Conservation (phyloP, 2,797 vertebrate genomes). For the Sebastes elongatus region DNA sequence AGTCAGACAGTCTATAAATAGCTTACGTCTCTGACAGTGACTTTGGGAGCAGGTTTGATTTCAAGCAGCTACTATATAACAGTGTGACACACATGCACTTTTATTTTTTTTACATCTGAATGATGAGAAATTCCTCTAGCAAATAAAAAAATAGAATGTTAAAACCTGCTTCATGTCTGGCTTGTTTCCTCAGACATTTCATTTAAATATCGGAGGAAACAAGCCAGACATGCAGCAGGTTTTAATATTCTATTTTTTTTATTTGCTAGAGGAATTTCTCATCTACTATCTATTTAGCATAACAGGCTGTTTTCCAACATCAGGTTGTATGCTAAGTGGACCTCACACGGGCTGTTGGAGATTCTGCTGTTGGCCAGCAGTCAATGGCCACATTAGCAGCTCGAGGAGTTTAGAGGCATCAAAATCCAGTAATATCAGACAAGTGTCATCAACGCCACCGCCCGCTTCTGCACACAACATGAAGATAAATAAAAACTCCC, state of each 20-base stretch:
- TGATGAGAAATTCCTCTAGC: no score
- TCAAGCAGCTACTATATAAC: neutral
- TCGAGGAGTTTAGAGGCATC: neutral
- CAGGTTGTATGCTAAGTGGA: constrained; percentile 32
- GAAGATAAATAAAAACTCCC: neutral
- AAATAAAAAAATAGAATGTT: no score
- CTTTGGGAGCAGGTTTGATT: neutral
- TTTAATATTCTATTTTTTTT: neutral
- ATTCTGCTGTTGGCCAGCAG: constrained; percentile 26
- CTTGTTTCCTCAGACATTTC: neutral
- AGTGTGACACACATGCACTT: no score
- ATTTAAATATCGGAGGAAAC: neutral
- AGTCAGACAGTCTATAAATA: neutral
- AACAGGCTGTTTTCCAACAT: constrained; percentile 38
- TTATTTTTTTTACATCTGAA: no score
- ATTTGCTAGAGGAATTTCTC: neutral
- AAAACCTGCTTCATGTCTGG: no score
- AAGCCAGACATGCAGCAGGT: neutral
- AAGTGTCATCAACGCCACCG: neutral
- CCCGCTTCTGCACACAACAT: neutral
- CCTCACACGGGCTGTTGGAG: constrained; percentile 35
- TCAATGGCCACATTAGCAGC: constrained; percentile 33
- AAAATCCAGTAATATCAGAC: neutral
- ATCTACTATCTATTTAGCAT: constrained; percentile 22
- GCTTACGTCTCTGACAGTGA: neutral